Percentiles rank a stretch among this genome's conserved stretches.
Conservation (phyloP, 1,140 invertebrate species). For the Diorhabda sublineata region DNA sequence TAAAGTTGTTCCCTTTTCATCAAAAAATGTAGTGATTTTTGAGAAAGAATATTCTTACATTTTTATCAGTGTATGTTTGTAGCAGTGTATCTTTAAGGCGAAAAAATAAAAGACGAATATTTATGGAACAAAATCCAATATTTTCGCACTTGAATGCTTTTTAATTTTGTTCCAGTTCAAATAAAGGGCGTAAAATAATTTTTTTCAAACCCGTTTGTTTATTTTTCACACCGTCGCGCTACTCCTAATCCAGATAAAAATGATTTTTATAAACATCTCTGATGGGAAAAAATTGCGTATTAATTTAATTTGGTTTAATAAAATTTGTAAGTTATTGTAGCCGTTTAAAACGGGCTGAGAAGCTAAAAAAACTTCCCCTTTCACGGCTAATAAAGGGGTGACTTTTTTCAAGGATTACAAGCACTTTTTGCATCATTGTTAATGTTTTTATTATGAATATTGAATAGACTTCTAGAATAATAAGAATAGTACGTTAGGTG, state of each 20-base stretch:
- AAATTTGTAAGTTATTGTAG: conserved; percentile 16
- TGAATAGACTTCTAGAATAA: conserved; percentile 9
- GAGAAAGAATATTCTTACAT: no score
- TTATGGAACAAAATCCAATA: conserved; percentile 23
- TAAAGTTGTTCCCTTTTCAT: no score
- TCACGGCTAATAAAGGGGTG: conserved; percentile 14
- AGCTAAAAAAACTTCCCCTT: conserved; percentile 8
- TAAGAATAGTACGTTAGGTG: conserved; percentile 8
- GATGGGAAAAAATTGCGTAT: conserved; percentile 11
- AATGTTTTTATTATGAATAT: conserved; percentile 19
- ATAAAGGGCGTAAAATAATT: conserved; percentile 25
- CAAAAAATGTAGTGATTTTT: no score
- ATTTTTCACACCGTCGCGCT: conserved; percentile 17
- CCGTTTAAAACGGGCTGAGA: conserved; percentile 11
- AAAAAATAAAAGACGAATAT: conserved; percentile 12
- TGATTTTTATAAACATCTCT: conserved; percentile 13
- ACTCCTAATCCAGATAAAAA: conserved; percentile 19
- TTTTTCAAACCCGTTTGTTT: conserved; percentile 18
- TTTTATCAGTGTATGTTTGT: neutral
- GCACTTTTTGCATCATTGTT: conserved; percentile 18
- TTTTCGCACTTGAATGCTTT: conserved; percentile 25
- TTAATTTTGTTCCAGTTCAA: conserved; percentile 27
- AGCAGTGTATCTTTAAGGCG: neutral
- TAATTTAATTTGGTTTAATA: conserved; percentile 21
- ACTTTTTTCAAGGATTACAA: conserved; percentile 13